These are phyloP conservation scores for Platichthys flesus DNA, from an alignment of 2,113 vertebrate genomes.

Conservation along the genomic window DNA sequence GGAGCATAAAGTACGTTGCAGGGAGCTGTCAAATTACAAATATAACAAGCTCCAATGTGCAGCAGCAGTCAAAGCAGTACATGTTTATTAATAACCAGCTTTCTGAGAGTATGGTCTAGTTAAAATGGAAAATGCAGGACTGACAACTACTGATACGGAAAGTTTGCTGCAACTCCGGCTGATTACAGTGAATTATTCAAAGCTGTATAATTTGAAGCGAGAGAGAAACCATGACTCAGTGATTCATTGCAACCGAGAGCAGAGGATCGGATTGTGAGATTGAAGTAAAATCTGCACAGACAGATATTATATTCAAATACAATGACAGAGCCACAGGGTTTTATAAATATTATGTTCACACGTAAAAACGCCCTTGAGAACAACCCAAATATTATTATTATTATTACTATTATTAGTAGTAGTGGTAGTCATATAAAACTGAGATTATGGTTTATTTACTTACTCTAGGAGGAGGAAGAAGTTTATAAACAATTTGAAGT, in stretches of 20 bases:
- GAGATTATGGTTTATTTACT: too few species aligned
- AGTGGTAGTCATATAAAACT: too few species aligned
- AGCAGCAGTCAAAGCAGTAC: not conserved
- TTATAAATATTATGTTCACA: too few species aligned
- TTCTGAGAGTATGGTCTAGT: not conserved
- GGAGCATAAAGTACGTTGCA: not conserved
- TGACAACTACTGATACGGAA: not conserved
- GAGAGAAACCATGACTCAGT: not conserved
- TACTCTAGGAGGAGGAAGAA: too few species aligned
- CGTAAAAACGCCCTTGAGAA: too few species aligned
- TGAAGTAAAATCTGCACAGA: too few species aligned
- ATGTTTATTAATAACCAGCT: not conserved
- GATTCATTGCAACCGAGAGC: not conserved
- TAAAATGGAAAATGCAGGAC: not conserved
- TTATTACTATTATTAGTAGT: too few species aligned
- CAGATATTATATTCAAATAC: too few species aligned
- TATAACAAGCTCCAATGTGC: not conserved
- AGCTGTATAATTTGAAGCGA: not conserved
- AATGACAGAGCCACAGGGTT: too few species aligned
- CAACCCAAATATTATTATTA: too few species aligned
- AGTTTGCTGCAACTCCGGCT: not conserved
- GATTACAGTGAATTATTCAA: not conserved
- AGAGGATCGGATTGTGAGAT: too few species aligned
- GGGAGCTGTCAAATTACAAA: not conserved
- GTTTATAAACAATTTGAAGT: too few species aligned